These are phyloP conservation scores for Atractosteus spatula DNA, from an alignment of 2,113 vertebrate genomes.

Conservation along the genomic window DNA sequence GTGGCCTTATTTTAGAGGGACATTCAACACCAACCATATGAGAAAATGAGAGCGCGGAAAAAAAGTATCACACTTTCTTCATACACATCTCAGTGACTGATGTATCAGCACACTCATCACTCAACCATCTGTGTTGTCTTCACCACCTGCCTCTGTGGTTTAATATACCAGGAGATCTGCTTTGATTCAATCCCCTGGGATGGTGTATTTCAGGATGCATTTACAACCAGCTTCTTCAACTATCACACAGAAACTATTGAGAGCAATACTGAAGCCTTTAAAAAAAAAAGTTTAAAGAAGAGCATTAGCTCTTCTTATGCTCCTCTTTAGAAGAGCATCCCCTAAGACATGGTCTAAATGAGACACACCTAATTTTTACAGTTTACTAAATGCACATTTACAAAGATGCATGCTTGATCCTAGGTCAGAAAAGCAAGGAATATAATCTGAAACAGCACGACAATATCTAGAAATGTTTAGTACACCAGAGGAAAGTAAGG, in stretches of 20 bases:
- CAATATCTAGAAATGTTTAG: too few species aligned
- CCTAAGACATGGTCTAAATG: too few species aligned
- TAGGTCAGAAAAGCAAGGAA: too few species aligned
- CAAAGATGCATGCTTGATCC: too few species aligned
- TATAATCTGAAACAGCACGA: too few species aligned
- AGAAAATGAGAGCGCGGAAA: not conserved
- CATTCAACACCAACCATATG: conserved; percentile 23
- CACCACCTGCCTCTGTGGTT: conserved; percentile 21
- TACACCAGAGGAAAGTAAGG: too few species aligned
- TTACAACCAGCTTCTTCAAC: conserved; percentile 15
- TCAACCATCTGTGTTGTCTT: conserved; percentile 35
- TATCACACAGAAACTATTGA: not conserved
- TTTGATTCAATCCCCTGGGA: conserved; percentile 10
- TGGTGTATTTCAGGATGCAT: not conserved
- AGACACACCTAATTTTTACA: too few species aligned
- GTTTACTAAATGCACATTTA: too few species aligned
- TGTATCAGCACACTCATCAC: conserved; percentile 14
- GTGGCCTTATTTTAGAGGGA: conserved; percentile 10
- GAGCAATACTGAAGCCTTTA: not conserved
- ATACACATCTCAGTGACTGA: not conserved
- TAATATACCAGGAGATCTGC: conserved; percentile 13
- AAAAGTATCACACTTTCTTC: conserved; percentile 10
- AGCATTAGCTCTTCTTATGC: too few species aligned
- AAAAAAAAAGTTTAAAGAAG: too few species aligned
- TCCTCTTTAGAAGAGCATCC: too few species aligned